A percentile compares a stretch with the other conserved stretches of the same genome.
These are phyloP conservation scores for Aurelia aurita DNA, from an alignment of 30 jellyfish, hydroid and myxozoan genomes.

Conservation along the genomic window DNA sequence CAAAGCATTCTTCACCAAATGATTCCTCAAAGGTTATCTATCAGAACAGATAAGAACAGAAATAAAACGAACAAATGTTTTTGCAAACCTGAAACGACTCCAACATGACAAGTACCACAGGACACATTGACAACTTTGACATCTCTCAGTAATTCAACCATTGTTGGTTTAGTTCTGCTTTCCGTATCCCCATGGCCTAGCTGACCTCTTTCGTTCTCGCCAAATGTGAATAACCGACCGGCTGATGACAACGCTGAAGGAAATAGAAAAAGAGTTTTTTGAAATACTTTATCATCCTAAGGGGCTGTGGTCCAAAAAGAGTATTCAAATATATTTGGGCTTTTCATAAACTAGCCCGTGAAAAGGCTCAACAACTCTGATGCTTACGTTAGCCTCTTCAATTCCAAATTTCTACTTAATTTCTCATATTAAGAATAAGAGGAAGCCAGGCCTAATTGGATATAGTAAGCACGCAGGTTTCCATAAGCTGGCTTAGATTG, in stretches of 20 bases:
- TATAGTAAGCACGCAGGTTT: too few species aligned
- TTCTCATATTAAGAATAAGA: too few species aligned
- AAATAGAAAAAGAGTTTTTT: not conserved
- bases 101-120: constrained; percentile 93
- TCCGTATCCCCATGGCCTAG: constrained; percentile 89
- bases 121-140: constrained; percentile 49
- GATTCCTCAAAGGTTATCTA: not conserved
- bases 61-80: not conserved
- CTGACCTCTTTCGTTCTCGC: constrained; percentile 91
- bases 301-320: too few species aligned
- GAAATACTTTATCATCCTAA: too few species aligned
- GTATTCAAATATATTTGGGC: too few species aligned
- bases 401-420: too few species aligned
- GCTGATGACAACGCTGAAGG: constrained; percentile 75
- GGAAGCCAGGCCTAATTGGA: too few species aligned
- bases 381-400: too few species aligned
- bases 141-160: constrained; percentile 53
- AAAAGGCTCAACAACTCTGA: too few species aligned
- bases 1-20: too few species aligned
- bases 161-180: constrained; percentile 50
- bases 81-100: constrained; percentile 84
- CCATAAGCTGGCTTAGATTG: too few species aligned
- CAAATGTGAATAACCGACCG: constrained; percentile 80
- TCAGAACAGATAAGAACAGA: not conserved
- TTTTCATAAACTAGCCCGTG: too few species aligned